phyloP scores from a whole-genome alignment of 1,140 invertebrate genomes.

The Pissodes strobi region DNA sequence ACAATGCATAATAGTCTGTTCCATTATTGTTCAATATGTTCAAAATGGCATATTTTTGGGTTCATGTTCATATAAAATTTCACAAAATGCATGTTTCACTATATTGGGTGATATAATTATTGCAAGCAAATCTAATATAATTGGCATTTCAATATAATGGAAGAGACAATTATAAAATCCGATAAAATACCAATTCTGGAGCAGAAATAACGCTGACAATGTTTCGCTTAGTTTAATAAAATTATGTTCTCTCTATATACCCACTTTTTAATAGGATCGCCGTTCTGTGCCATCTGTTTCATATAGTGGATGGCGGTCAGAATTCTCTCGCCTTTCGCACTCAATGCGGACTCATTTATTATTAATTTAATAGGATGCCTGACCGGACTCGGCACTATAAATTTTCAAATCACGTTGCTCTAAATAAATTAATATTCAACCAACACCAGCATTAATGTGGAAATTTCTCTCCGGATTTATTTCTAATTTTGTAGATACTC shows the following conservation, averaged over 20 bases:
- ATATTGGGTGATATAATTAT: too few relatives aligned
- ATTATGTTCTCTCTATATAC: constrained; percentile 16
- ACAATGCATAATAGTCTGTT: too few relatives aligned
- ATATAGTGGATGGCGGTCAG: constrained; percentile 7
- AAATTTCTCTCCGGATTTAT: not conserved
- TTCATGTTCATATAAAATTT: too few relatives aligned
- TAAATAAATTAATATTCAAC: constrained; percentile 21
- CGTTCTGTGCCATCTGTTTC: constrained; percentile 22
- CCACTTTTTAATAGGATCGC: constrained; percentile 11
- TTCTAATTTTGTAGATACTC: not conserved
- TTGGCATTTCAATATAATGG: too few relatives aligned
- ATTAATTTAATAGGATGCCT: constrained; percentile 9
- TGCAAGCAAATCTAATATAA: too few relatives aligned
- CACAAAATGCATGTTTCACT: too few relatives aligned
- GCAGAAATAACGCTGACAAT: too few relatives aligned
- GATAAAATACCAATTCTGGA: too few relatives aligned
- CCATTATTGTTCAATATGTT: too few relatives aligned
- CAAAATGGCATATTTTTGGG: too few relatives aligned
- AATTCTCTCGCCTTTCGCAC: constrained; percentile 27
- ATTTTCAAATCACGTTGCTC: constrained; percentile 21
- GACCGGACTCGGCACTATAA: constrained; percentile 17
- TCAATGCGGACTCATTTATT: constrained; percentile 27
- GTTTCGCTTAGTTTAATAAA: constrained; percentile 2
- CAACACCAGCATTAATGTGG: not conserved
- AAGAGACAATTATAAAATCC: too few relatives aligned